These are phyloP conservation scores for Brenthis ino DNA, from an alignment of 2,888 invertebrate genomes.

Conservation along the genomic window DNA sequence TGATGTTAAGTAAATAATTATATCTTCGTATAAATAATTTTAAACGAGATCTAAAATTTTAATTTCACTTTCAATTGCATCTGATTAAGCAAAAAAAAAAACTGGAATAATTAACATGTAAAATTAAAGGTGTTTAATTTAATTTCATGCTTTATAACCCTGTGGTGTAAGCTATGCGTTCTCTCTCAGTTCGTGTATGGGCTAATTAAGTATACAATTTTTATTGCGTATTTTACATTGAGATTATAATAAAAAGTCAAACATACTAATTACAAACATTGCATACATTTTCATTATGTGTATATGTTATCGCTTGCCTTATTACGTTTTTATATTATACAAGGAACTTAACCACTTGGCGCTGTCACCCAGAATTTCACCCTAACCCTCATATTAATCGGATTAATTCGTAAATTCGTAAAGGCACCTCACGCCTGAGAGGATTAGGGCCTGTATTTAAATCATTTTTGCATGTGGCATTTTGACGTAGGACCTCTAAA, in stretches of 20 bases:
- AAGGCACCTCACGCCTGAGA: slow-evolving; percentile 59
- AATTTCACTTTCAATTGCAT: too few species aligned
- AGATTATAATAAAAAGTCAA: not conserved
- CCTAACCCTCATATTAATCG: slow-evolving; percentile 64
- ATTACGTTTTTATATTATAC: slow-evolving; percentile 28
- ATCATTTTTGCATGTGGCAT: slow-evolving; percentile 71
- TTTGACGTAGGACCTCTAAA: slow-evolving; percentile 59
- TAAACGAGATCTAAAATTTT: too few species aligned
- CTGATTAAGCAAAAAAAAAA: too few species aligned
- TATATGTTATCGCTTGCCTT: slow-evolving; percentile 29
- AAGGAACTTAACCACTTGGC: slow-evolving; percentile 34
- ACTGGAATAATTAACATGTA: too few species aligned
- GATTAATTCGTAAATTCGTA: slow-evolving; percentile 69
- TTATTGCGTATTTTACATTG: too few species aligned
- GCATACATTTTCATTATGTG: not conserved
- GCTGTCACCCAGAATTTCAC: slow-evolving; percentile 34
- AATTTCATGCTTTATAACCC: too few species aligned
- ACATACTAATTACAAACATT: not conserved
- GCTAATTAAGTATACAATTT: too few species aligned
- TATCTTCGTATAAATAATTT: too few species aligned
- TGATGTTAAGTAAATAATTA: not conserved
- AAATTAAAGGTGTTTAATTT: too few species aligned
- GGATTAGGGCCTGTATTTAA: slow-evolving; percentile 59
- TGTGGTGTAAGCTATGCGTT: too few species aligned
- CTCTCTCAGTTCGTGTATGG: too few species aligned